Conservation (phyloP, 2,113 vertebrate species). For the Paraplagusia blochii region DNA sequence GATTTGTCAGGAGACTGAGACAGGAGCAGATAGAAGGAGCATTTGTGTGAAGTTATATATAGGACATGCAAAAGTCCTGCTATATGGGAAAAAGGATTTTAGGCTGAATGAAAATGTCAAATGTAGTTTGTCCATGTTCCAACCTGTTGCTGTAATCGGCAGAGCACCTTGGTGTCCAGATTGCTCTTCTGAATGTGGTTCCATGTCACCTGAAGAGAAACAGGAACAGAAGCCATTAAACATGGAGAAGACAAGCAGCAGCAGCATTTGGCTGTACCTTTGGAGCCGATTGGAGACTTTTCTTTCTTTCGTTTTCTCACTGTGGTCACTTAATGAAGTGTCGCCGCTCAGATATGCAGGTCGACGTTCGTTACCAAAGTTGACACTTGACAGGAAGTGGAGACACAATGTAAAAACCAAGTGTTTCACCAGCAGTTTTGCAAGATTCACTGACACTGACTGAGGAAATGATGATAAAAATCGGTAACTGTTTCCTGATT, state of each 20-base stretch:
- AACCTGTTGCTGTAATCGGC: conserved; percentile 34
- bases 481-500: conserved; percentile 12
- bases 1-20: too few relatives aligned
- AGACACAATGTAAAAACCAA: conserved; percentile 17
- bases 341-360: too few relatives aligned
- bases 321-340: neutral
- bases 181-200: conserved; percentile 1
- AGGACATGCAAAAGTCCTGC: too few relatives aligned
- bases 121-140: too few relatives aligned
- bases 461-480: conserved; percentile 37
- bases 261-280: conserved; percentile 23
- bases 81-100: too few relatives aligned
- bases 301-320: conserved; percentile 9
- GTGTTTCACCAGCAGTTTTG: conserved; percentile 31
- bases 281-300: conserved; percentile 6
- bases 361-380: neutral
- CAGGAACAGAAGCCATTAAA: neutral
- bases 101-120: too few relatives aligned
- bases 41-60: too few relatives aligned
- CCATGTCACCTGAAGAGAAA: conserved; percentile 19
- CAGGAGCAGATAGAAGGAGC: too few relatives aligned
- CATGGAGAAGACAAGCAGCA: conserved; percentile 1
- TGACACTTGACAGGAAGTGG: conserved; percentile 50
- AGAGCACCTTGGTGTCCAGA: neutral
- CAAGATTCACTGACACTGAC: conserved; percentile 5